Evolutionary conservation across 2,797 vertebrate species (phyloP).

Genomic region (Diglossa cyanea): DNA sequence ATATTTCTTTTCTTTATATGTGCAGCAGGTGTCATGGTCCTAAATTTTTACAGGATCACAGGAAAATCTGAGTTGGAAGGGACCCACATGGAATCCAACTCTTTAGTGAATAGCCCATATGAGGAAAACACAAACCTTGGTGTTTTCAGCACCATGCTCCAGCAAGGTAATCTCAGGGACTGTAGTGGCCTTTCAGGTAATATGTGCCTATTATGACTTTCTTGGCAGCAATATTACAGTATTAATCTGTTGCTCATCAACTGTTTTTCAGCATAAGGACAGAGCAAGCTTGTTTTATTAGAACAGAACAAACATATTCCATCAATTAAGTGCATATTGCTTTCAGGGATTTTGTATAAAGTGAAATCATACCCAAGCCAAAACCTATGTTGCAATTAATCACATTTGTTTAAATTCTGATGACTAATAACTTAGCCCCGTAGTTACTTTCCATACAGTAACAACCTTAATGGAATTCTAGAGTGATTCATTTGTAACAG

Average conservation of each 20-base stretch:
- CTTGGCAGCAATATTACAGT: neutral
- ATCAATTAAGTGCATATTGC: neutral
- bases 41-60: neutral
- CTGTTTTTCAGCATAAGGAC: neutral
- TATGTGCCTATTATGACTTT: neutral
- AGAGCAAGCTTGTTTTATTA: neutral
- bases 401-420: neutral
- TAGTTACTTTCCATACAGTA: neutral
- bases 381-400: neutral
- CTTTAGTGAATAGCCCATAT: neutral
- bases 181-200: neutral
- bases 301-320: neutral
- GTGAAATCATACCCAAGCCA: neutral
- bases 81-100: neutral
- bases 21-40: neutral
- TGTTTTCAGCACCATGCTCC: neutral
- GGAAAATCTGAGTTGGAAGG: neutral
- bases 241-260: neutral
- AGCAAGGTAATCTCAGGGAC: neutral
- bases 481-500: neutral
- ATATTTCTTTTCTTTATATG: neutral
- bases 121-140: fast-evolving
- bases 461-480: neutral
- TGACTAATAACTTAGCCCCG: neutral
- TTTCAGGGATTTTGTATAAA: neutral